These are phyloP conservation scores for Anguilla megastoma DNA, from an alignment of 2,797 vertebrate genomes.

Conservation along the genomic window DNA sequence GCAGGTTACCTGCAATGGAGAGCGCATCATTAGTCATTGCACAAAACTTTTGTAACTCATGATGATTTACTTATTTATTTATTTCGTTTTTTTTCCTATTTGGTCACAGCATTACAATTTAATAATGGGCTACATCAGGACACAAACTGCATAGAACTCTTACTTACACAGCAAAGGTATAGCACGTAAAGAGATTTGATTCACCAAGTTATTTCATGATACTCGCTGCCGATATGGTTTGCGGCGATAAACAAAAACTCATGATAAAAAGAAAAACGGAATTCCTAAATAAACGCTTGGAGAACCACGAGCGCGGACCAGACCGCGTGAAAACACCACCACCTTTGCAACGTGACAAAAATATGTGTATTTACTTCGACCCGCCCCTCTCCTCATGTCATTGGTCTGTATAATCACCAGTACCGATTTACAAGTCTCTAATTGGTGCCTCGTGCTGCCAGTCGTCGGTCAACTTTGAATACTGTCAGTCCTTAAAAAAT, in stretches of 20 bases:
- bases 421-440: background rate
- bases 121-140: background rate
- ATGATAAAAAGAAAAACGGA: background rate
- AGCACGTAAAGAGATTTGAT: background rate
- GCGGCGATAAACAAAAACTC: background rate
- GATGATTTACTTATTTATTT: too few relatives aligned
- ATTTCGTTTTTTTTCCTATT: too few relatives aligned
- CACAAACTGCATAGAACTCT: background rate
- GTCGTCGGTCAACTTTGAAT: background rate
- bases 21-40: background rate
- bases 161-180: background rate
- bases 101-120: background rate
- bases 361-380: background rate
- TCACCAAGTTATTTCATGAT: background rate
- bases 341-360: slow-evolving; percentile 28
- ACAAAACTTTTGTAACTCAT: too few relatives aligned
- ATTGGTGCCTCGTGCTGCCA: slow-evolving; percentile 17
- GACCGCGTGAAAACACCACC: slow-evolving; percentile 24
- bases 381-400: background rate
- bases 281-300: background rate
- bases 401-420: background rate
- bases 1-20: slow-evolving; percentile 51
- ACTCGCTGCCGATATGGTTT: background rate
- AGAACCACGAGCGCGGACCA: background rate
- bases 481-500: background rate